phyloP scores from a whole-genome alignment of 1,140 invertebrate genomes.

The Fopius arisanus region DNA sequence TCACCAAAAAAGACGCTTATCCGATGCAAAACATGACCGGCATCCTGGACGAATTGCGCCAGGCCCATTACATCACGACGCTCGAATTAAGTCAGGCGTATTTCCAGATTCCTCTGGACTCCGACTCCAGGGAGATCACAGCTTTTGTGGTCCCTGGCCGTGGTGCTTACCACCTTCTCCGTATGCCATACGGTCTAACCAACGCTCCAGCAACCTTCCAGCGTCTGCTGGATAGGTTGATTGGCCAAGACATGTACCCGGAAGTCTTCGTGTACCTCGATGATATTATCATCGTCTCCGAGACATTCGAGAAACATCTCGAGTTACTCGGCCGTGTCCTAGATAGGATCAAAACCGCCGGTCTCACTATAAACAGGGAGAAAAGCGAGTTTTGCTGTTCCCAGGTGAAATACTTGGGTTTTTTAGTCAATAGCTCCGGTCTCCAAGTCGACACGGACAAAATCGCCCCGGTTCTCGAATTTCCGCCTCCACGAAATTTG shows the following conservation, averaged over 20 bases:
- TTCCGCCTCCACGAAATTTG: no score
- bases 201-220: no score
- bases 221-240: no score
- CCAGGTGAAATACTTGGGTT: constrained; percentile 42
- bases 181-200: neutral
- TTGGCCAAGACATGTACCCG: no score
- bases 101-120: no score
- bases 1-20: no score
- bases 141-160: no score
- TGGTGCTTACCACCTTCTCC: neutral
- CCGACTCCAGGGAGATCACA: no score
- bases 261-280: constrained; percentile 18
- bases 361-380: constrained; percentile 34
- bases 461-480: constrained; percentile 42
- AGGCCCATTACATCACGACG: no score
- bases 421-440: constrained; percentile 43
- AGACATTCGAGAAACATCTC: constrained; percentile 36
- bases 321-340: constrained; percentile 31
- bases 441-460: constrained; percentile 52
- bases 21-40: no score
- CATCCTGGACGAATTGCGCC: no score
- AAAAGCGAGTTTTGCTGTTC: constrained; percentile 35
- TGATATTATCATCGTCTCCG: neutral
- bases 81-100: no score
- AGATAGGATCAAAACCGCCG: constrained; percentile 20